Base-by-base conservation (phyloP, 2,113 vertebrate genomes). In the Microcebus tavaratra region DNA sequence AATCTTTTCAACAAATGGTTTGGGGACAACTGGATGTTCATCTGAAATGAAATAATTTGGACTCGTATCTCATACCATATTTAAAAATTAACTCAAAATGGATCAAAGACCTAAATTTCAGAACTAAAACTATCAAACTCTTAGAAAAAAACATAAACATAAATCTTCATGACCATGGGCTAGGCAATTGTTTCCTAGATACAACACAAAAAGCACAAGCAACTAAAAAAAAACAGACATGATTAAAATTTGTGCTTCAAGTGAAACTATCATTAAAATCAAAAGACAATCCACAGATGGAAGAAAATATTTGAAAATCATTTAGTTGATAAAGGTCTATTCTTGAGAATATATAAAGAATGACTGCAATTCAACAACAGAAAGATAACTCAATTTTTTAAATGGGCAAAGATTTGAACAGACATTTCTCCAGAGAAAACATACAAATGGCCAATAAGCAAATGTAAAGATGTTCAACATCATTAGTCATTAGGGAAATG, bases 181-280 rank as follows among this genome's bases (percentile, higher is more conserved):
- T 72, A 82, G 34, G 31, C 67, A 81, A 70, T 55, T 3, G 11
- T 70, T 83, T 87, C 80, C 92, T 78, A 94, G 27, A 53, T 55
- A 89, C 29, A 17, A 88, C n/a, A 88, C 75, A 36, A 96, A 89
- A 93, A 91, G 25, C 53, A 87, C 7, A 82, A 84, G 8, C 12
- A 72, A 91, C 20, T 29, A 61, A 61, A 55, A 84, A 91, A 73
- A 88, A 80, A 29, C 7, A 86, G 9, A 53, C 23, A 65, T 72
- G 11, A 84, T 53, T 50, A 91, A 93, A 83, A 61, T 88, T 39
- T 93, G 25, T 83, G 63, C 13, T 81, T 90, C 73, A 96, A 82
- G 84, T 55, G 20, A 92, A 96, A 94, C n/a, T 78, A 75, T 86
- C 31, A 79, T 39, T 63, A 87, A 91, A 79, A 50, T 78, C 53